Evolutionary conservation across 2,888 invertebrate species (phyloP).

Genomic region (Pollenia griseotomentosa): DNA sequence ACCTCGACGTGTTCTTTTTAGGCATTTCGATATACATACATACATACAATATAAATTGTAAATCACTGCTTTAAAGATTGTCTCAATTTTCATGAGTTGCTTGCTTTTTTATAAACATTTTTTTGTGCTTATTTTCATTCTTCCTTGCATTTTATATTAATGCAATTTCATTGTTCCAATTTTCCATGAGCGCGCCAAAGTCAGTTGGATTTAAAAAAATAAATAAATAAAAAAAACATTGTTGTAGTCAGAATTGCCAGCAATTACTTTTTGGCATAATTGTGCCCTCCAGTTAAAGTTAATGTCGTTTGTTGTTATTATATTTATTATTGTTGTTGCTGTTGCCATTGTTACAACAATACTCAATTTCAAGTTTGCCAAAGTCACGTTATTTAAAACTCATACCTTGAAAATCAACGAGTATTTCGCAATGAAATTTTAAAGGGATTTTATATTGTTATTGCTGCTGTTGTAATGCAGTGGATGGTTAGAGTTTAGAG

Average conservation of each 20-base stretch:
- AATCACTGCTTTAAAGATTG: conserved; percentile 47
- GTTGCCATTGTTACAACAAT: conserved; percentile 50
- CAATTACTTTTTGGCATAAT: conserved; percentile 75
- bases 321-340: conserved; percentile 50
- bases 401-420: conserved; percentile 7
- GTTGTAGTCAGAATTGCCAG: conserved; percentile 52
- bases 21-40: not conserved
- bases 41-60: conserved; percentile 30
- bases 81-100: conserved; percentile 40
- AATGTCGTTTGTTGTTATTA: conserved; percentile 63
- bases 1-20: not conserved
- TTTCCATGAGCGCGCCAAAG: conserved; percentile 47
- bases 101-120: conserved; percentile 18
- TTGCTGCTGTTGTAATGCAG: conserved; percentile 5
- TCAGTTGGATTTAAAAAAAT: conserved; percentile 8
- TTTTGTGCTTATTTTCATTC: not conserved
- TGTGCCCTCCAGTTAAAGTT: conserved; percentile 73
- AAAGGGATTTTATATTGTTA: conserved; percentile 33
- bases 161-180: conserved; percentile 74
- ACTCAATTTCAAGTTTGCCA: conserved; percentile 64
- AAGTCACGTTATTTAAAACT: conserved; percentile 52
- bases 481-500: conserved; percentile 1
- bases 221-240: not conserved
- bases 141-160: conserved; percentile 66
- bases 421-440: conserved; percentile 1